phyloP scores from a whole-genome alignment of 2,113 vertebrate genomes.

The Psammodynastes pulverulentus region DNA sequence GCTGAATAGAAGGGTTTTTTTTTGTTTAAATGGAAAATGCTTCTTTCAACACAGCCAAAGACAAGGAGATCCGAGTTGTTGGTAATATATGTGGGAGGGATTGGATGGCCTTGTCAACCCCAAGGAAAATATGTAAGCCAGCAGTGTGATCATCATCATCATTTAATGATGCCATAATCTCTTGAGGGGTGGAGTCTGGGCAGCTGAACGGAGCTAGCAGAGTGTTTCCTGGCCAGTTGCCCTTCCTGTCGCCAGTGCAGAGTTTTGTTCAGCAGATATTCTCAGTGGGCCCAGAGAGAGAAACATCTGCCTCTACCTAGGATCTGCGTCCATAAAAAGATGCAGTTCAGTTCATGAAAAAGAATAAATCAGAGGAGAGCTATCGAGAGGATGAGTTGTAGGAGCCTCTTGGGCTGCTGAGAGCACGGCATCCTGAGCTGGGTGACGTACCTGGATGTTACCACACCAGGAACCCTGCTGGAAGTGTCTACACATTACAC shows the following conservation, averaged over 20 bases:
- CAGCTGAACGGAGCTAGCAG: no score
- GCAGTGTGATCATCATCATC: neutral
- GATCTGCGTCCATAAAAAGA: neutral
- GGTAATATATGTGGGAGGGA: neutral
- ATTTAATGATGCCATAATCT: no score
- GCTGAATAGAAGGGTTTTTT: neutral
- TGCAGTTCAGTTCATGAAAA: neutral
- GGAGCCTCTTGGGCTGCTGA: neutral
- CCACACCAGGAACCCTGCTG: neutral
- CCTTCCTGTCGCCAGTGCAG: no score
- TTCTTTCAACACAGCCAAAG: neutral
- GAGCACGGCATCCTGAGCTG: neutral
- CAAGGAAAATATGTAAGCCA: neutral
- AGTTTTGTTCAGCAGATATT: no score
- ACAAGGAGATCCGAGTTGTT: neutral
- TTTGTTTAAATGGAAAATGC: neutral
- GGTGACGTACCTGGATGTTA: neutral
- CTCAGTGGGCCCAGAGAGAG: no score
- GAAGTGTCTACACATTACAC: neutral
- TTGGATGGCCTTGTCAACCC: neutral
- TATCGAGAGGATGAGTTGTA: neutral
- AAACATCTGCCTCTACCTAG: no score
- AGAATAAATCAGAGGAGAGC: neutral
- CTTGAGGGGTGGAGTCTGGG: no score
- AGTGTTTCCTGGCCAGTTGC: no score